Percentiles rank a stretch among this genome's conserved stretches.
Evolutionary conservation across 53 echinoderm and acorn worm genomes (phyloP).

Genomic region (Paelopatides confundens): DNA sequence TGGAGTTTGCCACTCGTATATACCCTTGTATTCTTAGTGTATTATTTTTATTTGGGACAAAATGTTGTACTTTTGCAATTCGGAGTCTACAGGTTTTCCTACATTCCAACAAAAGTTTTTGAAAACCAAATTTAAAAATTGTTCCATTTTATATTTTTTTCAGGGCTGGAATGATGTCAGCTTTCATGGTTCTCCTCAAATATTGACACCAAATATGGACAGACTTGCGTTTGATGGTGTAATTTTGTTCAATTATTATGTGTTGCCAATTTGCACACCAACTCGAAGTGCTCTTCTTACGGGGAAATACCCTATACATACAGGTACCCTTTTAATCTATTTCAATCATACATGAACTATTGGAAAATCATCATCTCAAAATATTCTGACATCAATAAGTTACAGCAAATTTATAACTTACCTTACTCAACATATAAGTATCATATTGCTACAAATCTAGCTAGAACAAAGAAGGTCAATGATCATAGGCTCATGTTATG

Average conservation of each 20-base stretch:
- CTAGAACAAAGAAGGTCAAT: too few species aligned
- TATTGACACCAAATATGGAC: slow-evolving; percentile 89
- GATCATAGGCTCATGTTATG: too few species aligned
- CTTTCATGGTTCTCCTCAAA: slow-evolving; percentile 90
- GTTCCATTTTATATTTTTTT: background rate
- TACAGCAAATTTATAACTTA: background rate
- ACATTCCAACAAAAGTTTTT: too few species aligned
- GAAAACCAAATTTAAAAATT: too few species aligned
- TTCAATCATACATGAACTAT: background rate
- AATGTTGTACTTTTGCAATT: too few species aligned
- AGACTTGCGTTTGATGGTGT: slow-evolving; percentile 81
- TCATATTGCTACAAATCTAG: too few species aligned
- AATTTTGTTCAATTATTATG: slow-evolving; percentile 77
- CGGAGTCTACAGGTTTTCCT: too few species aligned
- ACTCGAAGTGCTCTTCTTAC: slow-evolving; percentile 86
- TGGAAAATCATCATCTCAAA: background rate
- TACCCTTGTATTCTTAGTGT: too few species aligned
- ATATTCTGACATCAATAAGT: background rate
- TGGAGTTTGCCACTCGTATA: too few species aligned
- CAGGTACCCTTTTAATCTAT: slow-evolving; percentile 59
- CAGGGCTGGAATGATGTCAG: slow-evolving; percentile 98
- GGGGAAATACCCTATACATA: slow-evolving; percentile 83
- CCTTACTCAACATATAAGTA: too few species aligned
- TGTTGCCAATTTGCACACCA: slow-evolving; percentile 77
- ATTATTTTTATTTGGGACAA: too few species aligned